phyloP scores from a whole-genome alignment of 2,888 invertebrate species.

The Scaptomyza tumidula region DNA sequence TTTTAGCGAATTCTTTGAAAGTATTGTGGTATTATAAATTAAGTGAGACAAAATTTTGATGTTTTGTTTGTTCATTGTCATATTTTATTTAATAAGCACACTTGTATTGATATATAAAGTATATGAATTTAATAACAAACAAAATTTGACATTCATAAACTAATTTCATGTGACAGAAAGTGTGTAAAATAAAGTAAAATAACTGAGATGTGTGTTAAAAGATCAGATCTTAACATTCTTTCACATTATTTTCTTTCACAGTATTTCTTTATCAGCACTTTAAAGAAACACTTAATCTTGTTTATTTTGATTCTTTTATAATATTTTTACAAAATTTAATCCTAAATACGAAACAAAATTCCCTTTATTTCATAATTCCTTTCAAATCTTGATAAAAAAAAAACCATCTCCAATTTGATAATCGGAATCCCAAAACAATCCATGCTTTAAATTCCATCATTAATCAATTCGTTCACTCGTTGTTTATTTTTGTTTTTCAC shows the following conservation, averaged over 20 bases:
- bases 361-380: slow-evolving; percentile 6
- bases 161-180: no score
- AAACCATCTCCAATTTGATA: slow-evolving; percentile 18
- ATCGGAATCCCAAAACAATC: slow-evolving; percentile 37
- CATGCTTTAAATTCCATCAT: slow-evolving; percentile 47
- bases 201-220: no score
- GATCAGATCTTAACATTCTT: no score
- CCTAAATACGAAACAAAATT: neutral
- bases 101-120: neutral
- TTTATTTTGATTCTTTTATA: no score
- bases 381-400: slow-evolving; percentile 26
- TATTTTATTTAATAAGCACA: slow-evolving; percentile 29
- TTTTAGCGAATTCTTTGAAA: neutral
- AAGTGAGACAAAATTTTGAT: neutral
- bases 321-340: no score
- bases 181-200: no score
- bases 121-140: neutral
- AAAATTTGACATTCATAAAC: no score
- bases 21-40: neutral
- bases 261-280: no score
- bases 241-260: no score
- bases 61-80: slow-evolving; percentile 33
- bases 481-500: slow-evolving; percentile 62
- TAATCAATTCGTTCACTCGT: slow-evolving; percentile 62
- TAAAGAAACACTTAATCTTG: no score